Conservation (phyloP, 2,797 vertebrate species). For the Jordanella pulchra region DNA sequence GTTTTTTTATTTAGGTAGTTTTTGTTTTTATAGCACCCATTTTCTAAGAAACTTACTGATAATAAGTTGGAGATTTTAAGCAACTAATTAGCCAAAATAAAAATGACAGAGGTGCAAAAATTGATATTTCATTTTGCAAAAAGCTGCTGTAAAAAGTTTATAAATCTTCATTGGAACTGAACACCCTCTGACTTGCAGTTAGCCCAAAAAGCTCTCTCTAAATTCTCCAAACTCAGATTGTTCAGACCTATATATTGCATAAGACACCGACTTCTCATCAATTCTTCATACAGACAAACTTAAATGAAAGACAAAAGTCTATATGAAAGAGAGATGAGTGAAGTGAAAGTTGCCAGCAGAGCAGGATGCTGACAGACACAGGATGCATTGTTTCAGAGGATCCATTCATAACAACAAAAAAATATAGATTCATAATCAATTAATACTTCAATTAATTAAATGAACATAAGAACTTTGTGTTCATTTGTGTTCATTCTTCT, state of each 20-base stretch:
- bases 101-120: background rate
- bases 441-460: constrained; percentile 9
- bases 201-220: too few relatives aligned
- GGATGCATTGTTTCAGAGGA: background rate
- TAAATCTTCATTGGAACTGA: background rate
- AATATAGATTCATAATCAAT: background rate
- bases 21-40: background rate
- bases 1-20: background rate
- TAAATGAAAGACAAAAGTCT: background rate
- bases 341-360: background rate
- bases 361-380: background rate
- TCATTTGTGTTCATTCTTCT: constrained; percentile 8
- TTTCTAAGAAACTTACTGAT: background rate
- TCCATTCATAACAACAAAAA: background rate
- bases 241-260: background rate
- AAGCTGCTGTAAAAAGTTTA: background rate
- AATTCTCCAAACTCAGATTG: background rate
- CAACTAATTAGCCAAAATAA: background rate
- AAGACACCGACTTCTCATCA: background rate
- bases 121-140: background rate
- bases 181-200: background rate
- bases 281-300: background rate
- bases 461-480: background rate
- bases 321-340: background rate
- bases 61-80: background rate